These are phyloP conservation scores for Chloroceryle inda DNA, from an alignment of 2,797 vertebrate species.

Conservation along the genomic window DNA sequence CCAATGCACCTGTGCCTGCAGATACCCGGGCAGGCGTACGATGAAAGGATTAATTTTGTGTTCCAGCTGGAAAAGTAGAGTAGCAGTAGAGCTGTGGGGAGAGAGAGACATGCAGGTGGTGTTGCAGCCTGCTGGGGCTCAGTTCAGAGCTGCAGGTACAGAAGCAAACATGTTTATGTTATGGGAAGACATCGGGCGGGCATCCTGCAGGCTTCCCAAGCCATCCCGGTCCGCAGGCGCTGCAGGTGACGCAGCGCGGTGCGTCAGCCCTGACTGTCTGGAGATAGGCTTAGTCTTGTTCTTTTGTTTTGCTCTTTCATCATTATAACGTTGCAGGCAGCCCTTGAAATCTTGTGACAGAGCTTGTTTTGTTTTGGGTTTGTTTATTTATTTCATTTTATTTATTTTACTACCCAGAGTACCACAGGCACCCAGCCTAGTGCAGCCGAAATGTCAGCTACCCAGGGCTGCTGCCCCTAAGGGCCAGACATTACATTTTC, in stretches of 20 bases:
- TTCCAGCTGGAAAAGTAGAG: not conserved
- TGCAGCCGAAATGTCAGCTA: too few species aligned
- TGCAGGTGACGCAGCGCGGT: not conserved
- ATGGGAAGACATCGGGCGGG: not conserved
- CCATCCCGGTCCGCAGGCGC: not conserved
- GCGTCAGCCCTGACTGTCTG: fast-evolving
- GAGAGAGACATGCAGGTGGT: fast-evolving
- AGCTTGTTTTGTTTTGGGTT: too few species aligned
- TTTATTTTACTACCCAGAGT: not conserved
- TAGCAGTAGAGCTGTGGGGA: fast-evolving
- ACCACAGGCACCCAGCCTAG: fast-evolving
- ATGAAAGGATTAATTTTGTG: not conserved
- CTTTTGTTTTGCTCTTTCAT: not conserved
- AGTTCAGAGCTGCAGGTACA: not conserved
- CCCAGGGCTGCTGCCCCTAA: not conserved
- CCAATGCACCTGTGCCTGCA: not conserved
- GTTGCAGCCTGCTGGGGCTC: not conserved
- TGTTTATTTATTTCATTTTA: too few species aligned
- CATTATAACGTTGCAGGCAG: not conserved
- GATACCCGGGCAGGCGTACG: not conserved
- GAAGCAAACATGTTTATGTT: not conserved
- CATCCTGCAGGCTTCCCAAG: not conserved
- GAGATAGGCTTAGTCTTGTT: not conserved
- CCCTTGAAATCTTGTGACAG: not conserved
- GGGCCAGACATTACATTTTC: not conserved